Conservation (phyloP, 1,140 invertebrate species). For the Wasmannia auropunctata region DNA sequence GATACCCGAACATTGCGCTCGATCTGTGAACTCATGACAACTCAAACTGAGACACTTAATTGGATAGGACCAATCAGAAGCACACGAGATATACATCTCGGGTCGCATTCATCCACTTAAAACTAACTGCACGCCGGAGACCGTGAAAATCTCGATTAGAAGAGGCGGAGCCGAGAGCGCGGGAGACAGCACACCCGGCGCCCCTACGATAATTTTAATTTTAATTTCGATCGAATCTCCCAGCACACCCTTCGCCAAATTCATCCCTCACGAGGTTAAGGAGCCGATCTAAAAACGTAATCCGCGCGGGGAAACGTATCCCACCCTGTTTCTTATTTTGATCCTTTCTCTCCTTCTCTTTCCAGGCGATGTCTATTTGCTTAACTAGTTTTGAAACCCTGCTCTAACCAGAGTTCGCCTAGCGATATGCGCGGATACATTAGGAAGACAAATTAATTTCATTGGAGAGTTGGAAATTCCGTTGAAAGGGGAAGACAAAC, state of each 20-base stretch:
- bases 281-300: conserved; percentile 73
- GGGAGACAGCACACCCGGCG: conserved; percentile 39
- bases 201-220: conserved; percentile 80
- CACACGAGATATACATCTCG: conserved; percentile 71
- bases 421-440: conserved; percentile 74
- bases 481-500: conserved; percentile 32
- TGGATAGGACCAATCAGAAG: conserved; percentile 72
- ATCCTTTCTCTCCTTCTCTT: conserved; percentile 40
- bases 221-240: conserved; percentile 79
- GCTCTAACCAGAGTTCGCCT: conserved; percentile 55
- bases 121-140: conserved; percentile 78
- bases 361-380: conserved; percentile 75
- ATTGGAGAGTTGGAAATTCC: conserved; percentile 74
- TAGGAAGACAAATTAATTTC: conserved; percentile 82
- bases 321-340: conserved; percentile 35
- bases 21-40: conserved; percentile 58
- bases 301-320: conserved; percentile 35
- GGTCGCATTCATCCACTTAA: conserved; percentile 76
- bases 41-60: conserved; percentile 69
- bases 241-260: conserved; percentile 19
- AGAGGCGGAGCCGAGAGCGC: conserved; percentile 47
- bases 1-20: conserved; percentile 13
- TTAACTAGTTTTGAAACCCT: conserved; percentile 79
- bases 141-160: conserved; percentile 74
- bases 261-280: conserved; percentile 64